These are phyloP conservation scores for Lycopodina hypogea DNA, from an alignment of 37 sponge, comb jelly and placozoan species.

Conservation along the genomic window DNA sequence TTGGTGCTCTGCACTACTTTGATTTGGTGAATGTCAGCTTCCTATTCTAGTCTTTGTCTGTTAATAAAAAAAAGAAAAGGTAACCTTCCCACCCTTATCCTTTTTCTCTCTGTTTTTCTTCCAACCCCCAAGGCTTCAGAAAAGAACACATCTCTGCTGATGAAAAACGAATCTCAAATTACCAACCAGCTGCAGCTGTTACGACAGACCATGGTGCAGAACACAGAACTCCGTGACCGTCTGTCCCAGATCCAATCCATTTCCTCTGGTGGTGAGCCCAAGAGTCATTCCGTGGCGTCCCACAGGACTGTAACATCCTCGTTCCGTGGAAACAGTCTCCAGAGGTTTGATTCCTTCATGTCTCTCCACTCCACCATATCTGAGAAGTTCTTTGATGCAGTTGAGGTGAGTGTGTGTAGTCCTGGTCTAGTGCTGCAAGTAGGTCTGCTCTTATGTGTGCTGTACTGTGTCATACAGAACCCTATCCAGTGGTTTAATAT, in stretches of 20 bases:
- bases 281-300: background rate
- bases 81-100: background rate
- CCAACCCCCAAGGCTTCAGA: conserved; percentile 14
- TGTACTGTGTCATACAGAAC: no score
- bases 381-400: conserved; percentile 75
- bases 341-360: conserved; percentile 61
- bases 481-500: no score
- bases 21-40: no score
- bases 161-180: conserved; percentile 20
- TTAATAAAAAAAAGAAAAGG: no score
- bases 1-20: no score
- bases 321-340: background rate
- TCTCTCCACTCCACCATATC: conserved; percentile 60
- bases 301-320: background rate
- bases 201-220: conserved; percentile 56
- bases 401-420: no score
- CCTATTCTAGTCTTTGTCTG: no score
- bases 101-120: background rate
- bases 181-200: conserved; percentile 38
- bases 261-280: conserved; percentile 22
- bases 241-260: conserved; percentile 54
- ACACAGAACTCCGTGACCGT: conserved; percentile 45
- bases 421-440: no score
- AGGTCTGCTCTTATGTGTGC: no score
- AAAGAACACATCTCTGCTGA: background rate